Evolutionary conservation across 1,140 invertebrate species (phyloP).

Genomic region (Chrysopa pallens): DNA sequence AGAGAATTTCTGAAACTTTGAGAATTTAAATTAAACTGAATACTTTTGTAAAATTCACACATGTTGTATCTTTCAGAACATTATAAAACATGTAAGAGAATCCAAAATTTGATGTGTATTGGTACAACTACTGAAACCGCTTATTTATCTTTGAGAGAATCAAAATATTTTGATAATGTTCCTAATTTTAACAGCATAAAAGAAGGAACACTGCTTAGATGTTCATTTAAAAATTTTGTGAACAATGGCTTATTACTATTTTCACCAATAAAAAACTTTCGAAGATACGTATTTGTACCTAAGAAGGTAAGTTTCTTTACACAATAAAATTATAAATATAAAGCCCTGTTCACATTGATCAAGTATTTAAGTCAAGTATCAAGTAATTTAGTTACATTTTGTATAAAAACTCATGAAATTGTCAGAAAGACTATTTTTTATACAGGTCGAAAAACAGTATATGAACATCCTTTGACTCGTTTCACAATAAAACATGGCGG

Average conservation of each 20-base stretch:
- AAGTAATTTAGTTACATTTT: no score
- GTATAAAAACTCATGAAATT: no score
- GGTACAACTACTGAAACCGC: not conserved
- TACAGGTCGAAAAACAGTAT: no score
- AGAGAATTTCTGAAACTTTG: no score
- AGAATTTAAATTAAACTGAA: not conserved
- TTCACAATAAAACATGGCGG: no score
- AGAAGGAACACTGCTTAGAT: conserved; percentile 14
- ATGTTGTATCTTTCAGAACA: not conserved
- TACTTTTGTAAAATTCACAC: not conserved
- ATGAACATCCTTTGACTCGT: no score
- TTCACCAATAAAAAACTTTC: conserved; percentile 13
- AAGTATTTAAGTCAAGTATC: no score
- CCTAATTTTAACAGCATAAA: conserved; percentile 12
- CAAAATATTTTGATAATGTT: conserved; percentile 1
- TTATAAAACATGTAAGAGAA: not conserved
- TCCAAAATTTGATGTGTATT: conserved; percentile 4
- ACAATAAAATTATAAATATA: not conserved
- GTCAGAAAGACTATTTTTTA: no score
- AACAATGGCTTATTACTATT: conserved; percentile 13
- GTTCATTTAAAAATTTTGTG: conserved; percentile 14
- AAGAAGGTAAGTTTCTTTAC: conserved; percentile 1
- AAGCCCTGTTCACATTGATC: not conserved
- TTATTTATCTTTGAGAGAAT: conserved; percentile 1
- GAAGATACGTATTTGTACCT: conserved; percentile 9